Conservation (phyloP, 1,140 invertebrate genomes). For the Euwallacea fornicatus region DNA sequence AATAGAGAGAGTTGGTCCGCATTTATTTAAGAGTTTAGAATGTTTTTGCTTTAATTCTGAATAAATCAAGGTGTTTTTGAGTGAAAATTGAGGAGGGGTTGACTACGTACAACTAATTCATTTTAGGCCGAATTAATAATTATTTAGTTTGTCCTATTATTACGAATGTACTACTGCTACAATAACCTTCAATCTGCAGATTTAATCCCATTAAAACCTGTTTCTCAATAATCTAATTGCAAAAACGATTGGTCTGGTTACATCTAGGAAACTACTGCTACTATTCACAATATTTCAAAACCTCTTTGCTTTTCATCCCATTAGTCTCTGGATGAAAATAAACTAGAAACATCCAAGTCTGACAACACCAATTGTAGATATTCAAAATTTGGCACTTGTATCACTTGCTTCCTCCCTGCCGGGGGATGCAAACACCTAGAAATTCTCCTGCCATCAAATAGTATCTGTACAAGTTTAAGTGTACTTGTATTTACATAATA, state of each 20-base stretch:
- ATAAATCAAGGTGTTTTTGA: too few relatives aligned
- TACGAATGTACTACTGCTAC: too few relatives aligned
- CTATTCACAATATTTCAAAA: conserved; percentile 16
- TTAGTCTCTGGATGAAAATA: neutral
- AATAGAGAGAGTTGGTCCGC: too few relatives aligned
- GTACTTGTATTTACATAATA: too few relatives aligned
- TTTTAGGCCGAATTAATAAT: too few relatives aligned
- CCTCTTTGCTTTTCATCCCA: too few relatives aligned
- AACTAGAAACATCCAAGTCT: conserved; percentile 14
- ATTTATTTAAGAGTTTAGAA: too few relatives aligned
- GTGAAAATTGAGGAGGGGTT: too few relatives aligned
- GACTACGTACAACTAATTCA: too few relatives aligned
- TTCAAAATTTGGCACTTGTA: conserved; percentile 54
- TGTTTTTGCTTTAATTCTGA: too few relatives aligned
- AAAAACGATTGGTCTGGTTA: conserved; percentile 31
- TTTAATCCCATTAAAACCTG: neutral
- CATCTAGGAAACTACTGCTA: conserved; percentile 15
- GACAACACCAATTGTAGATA: conserved; percentile 39
- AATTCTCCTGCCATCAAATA: neutral
- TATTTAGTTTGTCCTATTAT: too few relatives aligned
- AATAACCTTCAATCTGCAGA: neutral
- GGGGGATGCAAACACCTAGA: conserved; percentile 20
- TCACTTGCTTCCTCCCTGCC: conserved; percentile 45
- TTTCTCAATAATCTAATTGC: conserved; percentile 18
- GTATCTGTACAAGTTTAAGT: too few relatives aligned